These are phyloP conservation scores for Atherinomorus stipes DNA, from an alignment of 2,113 vertebrate genomes.

Conservation along the genomic window DNA sequence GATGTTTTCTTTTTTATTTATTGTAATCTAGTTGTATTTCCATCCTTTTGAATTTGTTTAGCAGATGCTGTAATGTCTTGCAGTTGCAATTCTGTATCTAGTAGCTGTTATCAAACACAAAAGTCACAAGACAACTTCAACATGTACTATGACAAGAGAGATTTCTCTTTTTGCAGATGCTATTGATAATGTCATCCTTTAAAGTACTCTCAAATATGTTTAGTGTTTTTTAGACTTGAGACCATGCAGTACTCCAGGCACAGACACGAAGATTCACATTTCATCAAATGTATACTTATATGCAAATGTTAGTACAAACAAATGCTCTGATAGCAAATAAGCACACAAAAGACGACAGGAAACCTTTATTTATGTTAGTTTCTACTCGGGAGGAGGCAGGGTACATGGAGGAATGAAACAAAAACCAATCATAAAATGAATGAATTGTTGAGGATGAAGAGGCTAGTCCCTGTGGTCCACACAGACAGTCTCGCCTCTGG, in stretches of 20 bases:
- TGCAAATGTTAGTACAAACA: slow-evolving; percentile 17
- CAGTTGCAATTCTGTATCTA: too few species aligned
- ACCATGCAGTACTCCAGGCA: background rate
- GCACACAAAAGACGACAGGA: slow-evolving; percentile 6
- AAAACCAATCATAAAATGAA: slow-evolving; percentile 19
- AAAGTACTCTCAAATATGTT: background rate
- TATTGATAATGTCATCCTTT: too few species aligned
- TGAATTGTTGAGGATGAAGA: slow-evolving; percentile 52
- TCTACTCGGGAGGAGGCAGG: slow-evolving; percentile 12
- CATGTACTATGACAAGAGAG: too few species aligned
- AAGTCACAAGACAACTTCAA: too few species aligned
- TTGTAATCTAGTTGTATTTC: too few species aligned
- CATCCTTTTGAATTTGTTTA: too few species aligned
- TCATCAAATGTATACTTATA: background rate
- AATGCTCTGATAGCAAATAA: slow-evolving; percentile 24
- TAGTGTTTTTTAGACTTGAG: too few species aligned
- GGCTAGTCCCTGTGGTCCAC: slow-evolving; percentile 39
- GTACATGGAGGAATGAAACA: too few species aligned
- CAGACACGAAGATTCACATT: background rate
- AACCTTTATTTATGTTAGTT: slow-evolving; percentile 14
- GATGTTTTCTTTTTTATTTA: too few species aligned
- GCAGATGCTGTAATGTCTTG: too few species aligned
- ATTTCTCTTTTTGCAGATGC: too few species aligned
- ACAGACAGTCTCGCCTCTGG: slow-evolving; percentile 37
- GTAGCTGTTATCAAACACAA: too few species aligned